Conservation (phyloP, 2,797 vertebrate genomes). For the Gouania willdenowi region DNA sequence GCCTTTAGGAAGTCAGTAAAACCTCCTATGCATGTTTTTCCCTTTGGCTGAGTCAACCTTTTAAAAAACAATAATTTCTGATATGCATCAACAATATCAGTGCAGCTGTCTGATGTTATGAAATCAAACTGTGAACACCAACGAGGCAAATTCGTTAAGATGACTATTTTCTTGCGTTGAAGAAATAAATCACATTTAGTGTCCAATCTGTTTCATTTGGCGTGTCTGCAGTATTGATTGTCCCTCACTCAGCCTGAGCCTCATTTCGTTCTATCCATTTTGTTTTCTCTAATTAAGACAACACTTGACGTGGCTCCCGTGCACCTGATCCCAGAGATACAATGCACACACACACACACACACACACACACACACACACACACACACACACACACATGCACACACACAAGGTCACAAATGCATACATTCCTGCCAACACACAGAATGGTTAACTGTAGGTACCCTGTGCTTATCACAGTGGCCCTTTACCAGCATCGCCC, state of each 20-base stretch:
- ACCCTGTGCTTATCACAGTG: slow-evolving; percentile 2
- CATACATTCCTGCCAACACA: slow-evolving; percentile 48
- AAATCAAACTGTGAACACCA: too few relatives aligned
- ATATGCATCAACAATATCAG: too few relatives aligned
- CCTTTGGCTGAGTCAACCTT: too few relatives aligned
- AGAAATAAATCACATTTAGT: too few relatives aligned
- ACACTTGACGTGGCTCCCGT: slow-evolving; percentile 22
- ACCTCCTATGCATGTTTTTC: too few relatives aligned
- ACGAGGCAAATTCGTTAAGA: too few relatives aligned
- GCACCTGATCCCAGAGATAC: slow-evolving; percentile 46
- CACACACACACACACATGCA: background rate
- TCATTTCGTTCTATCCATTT: slow-evolving; percentile 27
- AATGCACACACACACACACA: slow-evolving; percentile 7
- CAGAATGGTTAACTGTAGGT: slow-evolving; percentile 22
- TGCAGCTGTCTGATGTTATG: too few relatives aligned
- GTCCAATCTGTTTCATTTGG: too few relatives aligned
- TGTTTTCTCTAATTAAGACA: slow-evolving; percentile 49
- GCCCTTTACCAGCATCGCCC: background rate
- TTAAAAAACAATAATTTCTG: too few relatives aligned
- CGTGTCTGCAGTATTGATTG: slow-evolving; percentile 38
- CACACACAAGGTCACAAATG: background rate
- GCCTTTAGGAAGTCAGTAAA: too few relatives aligned
- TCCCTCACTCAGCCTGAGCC: slow-evolving; percentile 8
- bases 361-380: background rate
- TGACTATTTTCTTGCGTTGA: too few relatives aligned